Base-by-base conservation (phyloP, 2,797 vertebrate genomes). In the Sebastes reedi region DNA sequence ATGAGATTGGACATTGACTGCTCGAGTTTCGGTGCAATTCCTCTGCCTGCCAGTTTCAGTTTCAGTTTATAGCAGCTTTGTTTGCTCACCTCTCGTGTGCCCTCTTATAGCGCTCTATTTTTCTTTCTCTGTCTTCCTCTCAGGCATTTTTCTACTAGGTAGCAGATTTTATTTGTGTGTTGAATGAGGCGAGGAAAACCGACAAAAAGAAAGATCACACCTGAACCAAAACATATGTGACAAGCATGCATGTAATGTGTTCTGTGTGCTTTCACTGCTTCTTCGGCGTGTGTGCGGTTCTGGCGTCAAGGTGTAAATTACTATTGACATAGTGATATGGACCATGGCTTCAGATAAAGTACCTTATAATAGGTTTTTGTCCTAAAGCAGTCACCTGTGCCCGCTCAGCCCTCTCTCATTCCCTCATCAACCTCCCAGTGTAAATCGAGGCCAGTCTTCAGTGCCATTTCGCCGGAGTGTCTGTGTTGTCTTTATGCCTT, bases 371-470 rank as follows among this genome's bases (percentile, higher is more conserved):
- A 36, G 22, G 5, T 55, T 78, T 75, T 62, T 54, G 8, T 16
- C 30, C 67, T 25, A 58, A 61, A 61, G 14, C 61, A 29, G 74
- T 59, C 84, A 72, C 39, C 55, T 52, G 62, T 67, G 27, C n/a
- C 59, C 30, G n/a, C 24, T 70, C 61, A 75, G 59, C 27, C 25
- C 5, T 64, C 46, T 29, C 64, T 58, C 36, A 9, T 58, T 59
- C 32, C 42, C 55, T 72, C 56, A 25, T 65, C 66, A 77, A 13
- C 39, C 70, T 52, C 52, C 50, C 20, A 32, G 39, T 13, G 16
- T 39, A 62, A 62, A 68, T 30, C 20, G 11, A 76, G 11, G 30
- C 61, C 50, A n/a, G 36, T 46, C 7, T 55, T 72, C 64, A 18
- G 18, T 18, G 13, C 66, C 70, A 71, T 65, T 22, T 34, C 8